phyloP scores from a whole-genome alignment of 2,888 invertebrate genomes.

The Lasioglossum morio region DNA sequence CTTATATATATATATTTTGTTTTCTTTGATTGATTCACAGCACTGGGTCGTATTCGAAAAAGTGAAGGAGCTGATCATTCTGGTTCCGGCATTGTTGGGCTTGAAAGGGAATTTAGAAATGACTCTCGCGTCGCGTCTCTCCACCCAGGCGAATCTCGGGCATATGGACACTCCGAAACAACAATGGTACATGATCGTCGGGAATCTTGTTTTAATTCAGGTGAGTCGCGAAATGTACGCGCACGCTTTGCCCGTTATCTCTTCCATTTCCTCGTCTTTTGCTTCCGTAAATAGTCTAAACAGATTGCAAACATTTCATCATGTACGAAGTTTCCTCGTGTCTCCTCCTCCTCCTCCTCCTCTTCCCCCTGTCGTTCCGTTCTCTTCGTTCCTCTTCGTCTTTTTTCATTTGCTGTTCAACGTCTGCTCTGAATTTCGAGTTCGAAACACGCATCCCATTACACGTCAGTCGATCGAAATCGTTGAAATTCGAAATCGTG shows the following conservation, averaged over 20 bases:
- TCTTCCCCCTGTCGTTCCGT: too few relatives aligned
- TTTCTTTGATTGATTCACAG: constrained; percentile 81
- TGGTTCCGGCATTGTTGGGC: constrained; percentile 93
- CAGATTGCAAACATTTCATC: constrained; percentile 1
- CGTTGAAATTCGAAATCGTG: constrained; percentile 2
- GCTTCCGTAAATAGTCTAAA: constrained; percentile 5
- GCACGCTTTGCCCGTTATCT: neutral
- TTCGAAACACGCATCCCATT: neutral
- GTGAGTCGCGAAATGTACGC: constrained; percentile 82
- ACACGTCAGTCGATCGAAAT: neutral
- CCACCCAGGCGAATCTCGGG: constrained; percentile 95
- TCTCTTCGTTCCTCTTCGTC: neutral
- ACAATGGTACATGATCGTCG: constrained; percentile 88
- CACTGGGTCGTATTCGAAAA: constrained; percentile 90
- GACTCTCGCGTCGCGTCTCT: constrained; percentile 97
- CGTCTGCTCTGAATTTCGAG: neutral
- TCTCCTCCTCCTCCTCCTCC: too few relatives aligned
- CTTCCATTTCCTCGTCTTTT: neutral
- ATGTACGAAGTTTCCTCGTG: neutral
- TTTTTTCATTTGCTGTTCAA: neutral
- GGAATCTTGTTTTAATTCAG: constrained; percentile 91
- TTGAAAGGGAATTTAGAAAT: constrained; percentile 98
- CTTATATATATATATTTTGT: too few relatives aligned
- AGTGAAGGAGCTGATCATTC: constrained; percentile 90
- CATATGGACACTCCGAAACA: constrained; percentile 90